Percentiles rank a stretch among this genome's conserved stretches.
Evolutionary conservation across 2,888 invertebrate species (phyloP).

Genomic region (Tethea ocularis): DNA sequence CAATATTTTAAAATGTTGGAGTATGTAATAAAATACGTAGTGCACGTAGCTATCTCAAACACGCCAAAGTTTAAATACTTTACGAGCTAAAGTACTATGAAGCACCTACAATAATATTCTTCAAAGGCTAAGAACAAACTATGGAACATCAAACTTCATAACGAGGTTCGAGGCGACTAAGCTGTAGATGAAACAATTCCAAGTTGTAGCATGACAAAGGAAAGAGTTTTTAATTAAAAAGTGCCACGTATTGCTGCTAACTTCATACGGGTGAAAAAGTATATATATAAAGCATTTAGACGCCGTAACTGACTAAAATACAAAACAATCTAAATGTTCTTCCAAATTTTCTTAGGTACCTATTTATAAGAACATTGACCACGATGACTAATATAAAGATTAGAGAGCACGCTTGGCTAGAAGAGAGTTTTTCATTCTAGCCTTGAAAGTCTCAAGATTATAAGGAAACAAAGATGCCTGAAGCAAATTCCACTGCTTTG

Average conservation of each 20-base stretch:
- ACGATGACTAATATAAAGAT: too few species aligned
- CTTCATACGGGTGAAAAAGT: neutral
- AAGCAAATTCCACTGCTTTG: too few species aligned
- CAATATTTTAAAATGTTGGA: neutral
- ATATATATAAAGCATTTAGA: neutral
- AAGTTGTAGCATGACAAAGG: slow-evolving; percentile 57
- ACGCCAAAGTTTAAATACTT: slow-evolving; percentile 44
- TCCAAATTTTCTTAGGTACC: too few species aligned
- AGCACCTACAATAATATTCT: slow-evolving; percentile 59
- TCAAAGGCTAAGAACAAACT: slow-evolving; percentile 64
- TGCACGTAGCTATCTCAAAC: slow-evolving; percentile 16
- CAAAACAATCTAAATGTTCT: too few species aligned
- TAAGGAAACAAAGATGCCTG: too few species aligned
- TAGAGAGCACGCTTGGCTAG: too few species aligned
- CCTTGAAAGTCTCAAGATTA: too few species aligned
- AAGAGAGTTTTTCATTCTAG: too few species aligned
- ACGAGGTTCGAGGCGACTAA: slow-evolving; percentile 54
- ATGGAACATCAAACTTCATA: slow-evolving; percentile 67
- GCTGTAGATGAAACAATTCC: slow-evolving; percentile 50
- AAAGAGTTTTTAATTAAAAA: slow-evolving; percentile 71
- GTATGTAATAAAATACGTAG: slow-evolving; percentile 7
- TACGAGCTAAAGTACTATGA: slow-evolving; percentile 54
- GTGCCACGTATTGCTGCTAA: slow-evolving; percentile 35
- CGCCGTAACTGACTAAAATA: too few species aligned
- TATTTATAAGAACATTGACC: too few species aligned